Conservation (phyloP, 2,113 vertebrate species). For the Elaphurus davidianus region DNA sequence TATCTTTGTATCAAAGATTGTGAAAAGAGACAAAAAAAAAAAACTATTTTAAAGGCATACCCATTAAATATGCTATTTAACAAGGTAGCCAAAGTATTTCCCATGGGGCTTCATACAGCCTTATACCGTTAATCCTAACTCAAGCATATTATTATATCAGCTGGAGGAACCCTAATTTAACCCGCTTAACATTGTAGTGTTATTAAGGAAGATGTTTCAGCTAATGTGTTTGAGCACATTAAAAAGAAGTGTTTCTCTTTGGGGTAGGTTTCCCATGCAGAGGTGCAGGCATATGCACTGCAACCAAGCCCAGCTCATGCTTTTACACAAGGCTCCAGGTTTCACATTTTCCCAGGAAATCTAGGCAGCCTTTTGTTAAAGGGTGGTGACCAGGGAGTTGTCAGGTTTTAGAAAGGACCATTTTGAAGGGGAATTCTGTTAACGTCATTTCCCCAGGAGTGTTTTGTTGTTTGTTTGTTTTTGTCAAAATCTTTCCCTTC, state of each 20-base stretch:
- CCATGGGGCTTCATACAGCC: background rate
- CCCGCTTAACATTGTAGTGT: background rate
- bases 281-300: background rate
- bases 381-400: background rate
- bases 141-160: background rate
- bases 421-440: background rate
- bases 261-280: background rate
- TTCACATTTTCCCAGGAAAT: background rate
- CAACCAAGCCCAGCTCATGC: background rate
- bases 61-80: background rate
- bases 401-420: background rate
- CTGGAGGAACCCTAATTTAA: background rate
- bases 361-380: background rate
- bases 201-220: background rate
- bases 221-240: background rate
- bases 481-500: background rate
- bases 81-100: background rate
- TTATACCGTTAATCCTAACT: background rate
- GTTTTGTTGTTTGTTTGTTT: background rate
- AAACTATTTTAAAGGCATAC: background rate
- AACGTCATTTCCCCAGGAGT: background rate
- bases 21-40: background rate
- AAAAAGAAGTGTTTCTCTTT: background rate
- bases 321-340: background rate
- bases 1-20: background rate